Evolutionary conservation across 2,888 invertebrate genomes (phyloP).

Genomic region (Andrena haemorrhoa): DNA sequence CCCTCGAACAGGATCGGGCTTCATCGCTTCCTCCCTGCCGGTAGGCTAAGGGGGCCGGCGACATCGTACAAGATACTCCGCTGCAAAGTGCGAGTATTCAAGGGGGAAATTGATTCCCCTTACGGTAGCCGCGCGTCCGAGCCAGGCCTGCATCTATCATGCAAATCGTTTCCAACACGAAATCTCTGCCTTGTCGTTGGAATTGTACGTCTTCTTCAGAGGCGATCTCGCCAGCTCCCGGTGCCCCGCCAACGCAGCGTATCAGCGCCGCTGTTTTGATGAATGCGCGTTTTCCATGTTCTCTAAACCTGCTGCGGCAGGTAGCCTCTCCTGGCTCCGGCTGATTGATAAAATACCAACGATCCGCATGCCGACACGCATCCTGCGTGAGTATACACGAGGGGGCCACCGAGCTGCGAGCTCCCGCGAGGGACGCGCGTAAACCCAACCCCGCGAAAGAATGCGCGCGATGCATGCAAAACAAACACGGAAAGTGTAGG

Average conservation of each 20-base stretch:
- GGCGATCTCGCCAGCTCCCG: not conserved
- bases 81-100: not conserved
- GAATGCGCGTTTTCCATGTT: constrained; percentile 33
- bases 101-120: constrained; percentile 7
- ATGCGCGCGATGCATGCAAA: constrained; percentile 23
- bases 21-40: constrained; percentile 49
- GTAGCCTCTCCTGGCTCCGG: not conserved
- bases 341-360: constrained; percentile 74
- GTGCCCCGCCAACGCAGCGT: not conserved
- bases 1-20: constrained; percentile 63
- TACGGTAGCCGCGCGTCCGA: not conserved
- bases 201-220: constrained; percentile 3
- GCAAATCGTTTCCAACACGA: not conserved
- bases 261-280: constrained; percentile 18
- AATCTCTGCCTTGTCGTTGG: not conserved
- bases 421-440: constrained; percentile 1
- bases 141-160: constrained; percentile 6
- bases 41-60: constrained; percentile 14
- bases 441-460: constrained; percentile 21
- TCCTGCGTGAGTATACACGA: constrained; percentile 27
- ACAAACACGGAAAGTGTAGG: constrained; percentile 39
- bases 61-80: not conserved
- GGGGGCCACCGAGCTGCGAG: constrained; percentile 6
- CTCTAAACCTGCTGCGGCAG: not conserved
- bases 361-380: constrained; percentile 63